Evolutionary conservation across 1,140 invertebrate species (phyloP).

Genomic region (Ylistrum balloti): DNA sequence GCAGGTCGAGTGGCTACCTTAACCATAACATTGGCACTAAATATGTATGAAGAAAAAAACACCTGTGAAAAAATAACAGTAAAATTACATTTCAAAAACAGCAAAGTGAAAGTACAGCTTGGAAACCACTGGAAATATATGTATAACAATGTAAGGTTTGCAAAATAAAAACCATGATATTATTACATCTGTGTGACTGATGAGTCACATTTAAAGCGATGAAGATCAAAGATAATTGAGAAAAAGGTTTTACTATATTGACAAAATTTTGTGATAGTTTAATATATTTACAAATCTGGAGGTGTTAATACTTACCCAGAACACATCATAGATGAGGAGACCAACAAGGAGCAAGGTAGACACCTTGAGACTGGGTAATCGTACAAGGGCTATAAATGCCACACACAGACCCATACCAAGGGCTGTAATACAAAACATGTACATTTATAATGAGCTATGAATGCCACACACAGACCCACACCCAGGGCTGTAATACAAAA

Average conservation of each 20-base stretch:
- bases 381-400: slow-evolving; percentile 97
- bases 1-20: slow-evolving; percentile 96
- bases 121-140: too few relatives aligned
- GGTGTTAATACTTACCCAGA: slow-evolving; percentile 89
- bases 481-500: too few relatives aligned
- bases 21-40: slow-evolving; percentile 99
- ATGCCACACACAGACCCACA: too few relatives aligned
- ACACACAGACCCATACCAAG: slow-evolving; percentile 99
- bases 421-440: slow-evolving; percentile 84
- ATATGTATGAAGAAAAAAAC: slow-evolving; percentile 99
- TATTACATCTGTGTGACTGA: too few relatives aligned
- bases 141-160: background rate
- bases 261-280: too few relatives aligned
- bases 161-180: too few relatives aligned
- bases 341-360: slow-evolving; percentile 97
- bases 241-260: too few relatives aligned
- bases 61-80: slow-evolving; percentile 83
- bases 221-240: too few relatives aligned
- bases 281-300: too few relatives aligned
- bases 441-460: background rate
- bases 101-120: too few relatives aligned
- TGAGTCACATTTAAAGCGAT: too few relatives aligned
- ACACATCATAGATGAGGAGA: slow-evolving; percentile 97
- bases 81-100: too few relatives aligned
- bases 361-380: slow-evolving; percentile 97